These are phyloP conservation scores for Chesias legatella DNA, from an alignment of 2,888 invertebrate genomes.

Conservation along the genomic window DNA sequence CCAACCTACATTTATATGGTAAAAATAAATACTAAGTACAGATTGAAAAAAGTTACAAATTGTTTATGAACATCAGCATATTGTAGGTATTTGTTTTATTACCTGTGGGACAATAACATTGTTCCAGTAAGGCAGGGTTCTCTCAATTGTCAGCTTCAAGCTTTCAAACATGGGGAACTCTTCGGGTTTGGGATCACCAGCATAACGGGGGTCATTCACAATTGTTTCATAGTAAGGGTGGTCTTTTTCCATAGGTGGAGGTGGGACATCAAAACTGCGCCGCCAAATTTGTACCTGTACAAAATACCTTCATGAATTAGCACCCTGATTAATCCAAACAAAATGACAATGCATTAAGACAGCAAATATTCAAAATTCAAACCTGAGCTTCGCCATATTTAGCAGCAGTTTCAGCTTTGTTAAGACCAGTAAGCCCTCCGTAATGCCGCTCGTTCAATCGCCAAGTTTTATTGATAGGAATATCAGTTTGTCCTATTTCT, in stretches of 20 bases:
- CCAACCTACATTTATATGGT: too few species aligned
- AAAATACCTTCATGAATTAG: too few species aligned
- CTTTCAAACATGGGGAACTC: slow-evolving; percentile 92
- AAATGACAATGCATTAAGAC: too few species aligned
- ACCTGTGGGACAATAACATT: slow-evolving; percentile 87
- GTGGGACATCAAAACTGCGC: slow-evolving; percentile 89
- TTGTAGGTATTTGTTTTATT: slow-evolving; percentile 3
- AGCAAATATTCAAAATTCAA: not conserved
- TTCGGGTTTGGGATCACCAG: slow-evolving; percentile 84
- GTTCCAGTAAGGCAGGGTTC: slow-evolving; percentile 94
- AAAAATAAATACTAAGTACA: too few species aligned
- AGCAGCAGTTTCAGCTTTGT: slow-evolving; percentile 91
- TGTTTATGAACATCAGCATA: too few species aligned
- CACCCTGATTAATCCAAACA: too few species aligned
- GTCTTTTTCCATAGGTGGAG: slow-evolving; percentile 88
- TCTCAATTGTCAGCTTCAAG: slow-evolving; percentile 88
- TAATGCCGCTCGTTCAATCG: slow-evolving; percentile 93
- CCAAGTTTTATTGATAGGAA: slow-evolving; percentile 88
- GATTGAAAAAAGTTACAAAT: too few species aligned
- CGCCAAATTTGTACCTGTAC: slow-evolving; percentile 90
- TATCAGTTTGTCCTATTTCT: slow-evolving; percentile 83
- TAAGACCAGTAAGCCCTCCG: slow-evolving; percentile 91
- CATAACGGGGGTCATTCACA: slow-evolving; percentile 87
- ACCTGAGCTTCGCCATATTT: slow-evolving; percentile 92
- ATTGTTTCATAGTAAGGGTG: slow-evolving; percentile 89